A percentile compares a stretch with the other conserved stretches of the same genome.
Conservation (phyloP, 64 coral and sea anemone species). For the Exaiptasia diaphana region DNA sequence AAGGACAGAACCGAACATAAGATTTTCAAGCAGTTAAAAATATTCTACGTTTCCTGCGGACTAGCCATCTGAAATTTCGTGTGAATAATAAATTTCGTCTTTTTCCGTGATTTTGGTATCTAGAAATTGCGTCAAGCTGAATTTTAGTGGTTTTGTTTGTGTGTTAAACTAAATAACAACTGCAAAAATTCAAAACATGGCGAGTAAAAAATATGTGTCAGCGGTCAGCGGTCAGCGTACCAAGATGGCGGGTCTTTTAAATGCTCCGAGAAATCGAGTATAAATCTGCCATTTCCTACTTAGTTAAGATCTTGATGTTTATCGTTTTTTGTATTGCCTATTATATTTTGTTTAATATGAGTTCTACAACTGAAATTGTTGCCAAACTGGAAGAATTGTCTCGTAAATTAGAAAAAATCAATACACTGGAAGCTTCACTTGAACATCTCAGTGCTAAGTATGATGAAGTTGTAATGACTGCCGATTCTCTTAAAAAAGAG, state of each 20-base stretch:
- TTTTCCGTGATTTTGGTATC: no score
- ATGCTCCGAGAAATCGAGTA: not conserved
- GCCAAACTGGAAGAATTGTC: not conserved
- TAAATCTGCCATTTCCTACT: not conserved
- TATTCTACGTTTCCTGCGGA: no score
- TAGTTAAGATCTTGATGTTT: not conserved
- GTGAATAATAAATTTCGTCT: no score
- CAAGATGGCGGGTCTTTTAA: not conserved
- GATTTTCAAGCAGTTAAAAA: no score
- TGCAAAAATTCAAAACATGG: no score
- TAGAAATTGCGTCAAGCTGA: no score
- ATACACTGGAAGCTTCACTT: not conserved
- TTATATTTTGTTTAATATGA: not conserved
- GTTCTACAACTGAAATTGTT: not conserved
- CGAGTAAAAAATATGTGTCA: no score
- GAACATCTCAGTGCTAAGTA: not conserved
- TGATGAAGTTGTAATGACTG: not conserved
- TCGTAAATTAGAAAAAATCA: not conserved
- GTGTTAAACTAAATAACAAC: no score
- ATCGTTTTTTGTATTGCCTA: no score
- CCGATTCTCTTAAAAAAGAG: not conserved
- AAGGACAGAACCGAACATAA: no score
- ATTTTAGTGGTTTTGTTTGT: no score
- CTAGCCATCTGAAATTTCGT: no score
- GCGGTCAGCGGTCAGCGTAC: not conserved